Percentiles rank a stretch among this genome's conserved stretches.
Conservation (phyloP, 2,113 vertebrate genomes). For the Arenaria interpres region DNA sequence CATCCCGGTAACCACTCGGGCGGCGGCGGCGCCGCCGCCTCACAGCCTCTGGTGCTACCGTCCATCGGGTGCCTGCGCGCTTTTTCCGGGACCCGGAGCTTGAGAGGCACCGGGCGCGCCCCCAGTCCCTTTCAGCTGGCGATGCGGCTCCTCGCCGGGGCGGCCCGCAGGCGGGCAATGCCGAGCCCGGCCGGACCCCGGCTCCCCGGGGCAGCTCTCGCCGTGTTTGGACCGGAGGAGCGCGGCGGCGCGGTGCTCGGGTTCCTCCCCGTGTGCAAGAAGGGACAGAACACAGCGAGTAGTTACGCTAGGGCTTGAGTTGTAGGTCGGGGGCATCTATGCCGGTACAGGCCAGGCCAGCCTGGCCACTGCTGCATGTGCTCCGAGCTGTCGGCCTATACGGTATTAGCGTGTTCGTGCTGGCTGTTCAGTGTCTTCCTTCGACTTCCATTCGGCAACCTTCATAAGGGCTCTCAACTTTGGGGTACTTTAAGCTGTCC, state of each 20-base stretch:
- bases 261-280: rapidly evolving
- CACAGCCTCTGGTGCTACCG: too few species aligned
- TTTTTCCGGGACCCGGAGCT: too few species aligned
- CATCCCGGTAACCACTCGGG: neutral
- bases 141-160: neutral
- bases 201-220: neutral
- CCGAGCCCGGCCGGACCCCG: neutral
- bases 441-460: neutral
- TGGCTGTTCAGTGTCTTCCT: neutral
- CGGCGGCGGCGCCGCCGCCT: neutral
- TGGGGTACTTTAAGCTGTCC: neutral
- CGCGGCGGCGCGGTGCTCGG: neutral
- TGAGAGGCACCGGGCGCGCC: rapidly evolving
- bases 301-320: rapidly evolving
- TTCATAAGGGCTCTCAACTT: neutral
- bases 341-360: rapidly evolving
- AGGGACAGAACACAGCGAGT: rapidly evolving
- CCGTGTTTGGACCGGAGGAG: neutral
- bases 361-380: rapidly evolving
- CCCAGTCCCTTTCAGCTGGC: rapidly evolving
- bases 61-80: too few species aligned
- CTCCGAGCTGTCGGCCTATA: rapidly evolving
- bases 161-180: neutral
- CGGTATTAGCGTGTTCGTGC: rapidly evolving
- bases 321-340: rapidly evolving